Evolutionary conservation across 2,113 vertebrate species (phyloP).

Genomic region (Dicerorhinus sumatrensis): DNA sequence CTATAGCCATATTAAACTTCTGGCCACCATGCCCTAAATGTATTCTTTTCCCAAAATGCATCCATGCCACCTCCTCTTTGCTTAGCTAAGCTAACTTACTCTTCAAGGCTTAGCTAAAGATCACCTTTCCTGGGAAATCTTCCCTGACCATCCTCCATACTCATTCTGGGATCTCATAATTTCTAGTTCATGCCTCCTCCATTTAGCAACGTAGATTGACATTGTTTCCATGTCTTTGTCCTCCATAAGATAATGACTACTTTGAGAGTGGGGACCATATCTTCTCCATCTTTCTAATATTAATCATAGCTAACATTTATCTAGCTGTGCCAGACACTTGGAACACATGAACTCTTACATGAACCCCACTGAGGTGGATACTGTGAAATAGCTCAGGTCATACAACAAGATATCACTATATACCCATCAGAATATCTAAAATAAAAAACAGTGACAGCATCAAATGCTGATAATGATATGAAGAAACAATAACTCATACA

Average conservation of each 20-base stretch:
- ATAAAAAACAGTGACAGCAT: neutral
- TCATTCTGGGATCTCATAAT: neutral
- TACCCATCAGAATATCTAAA: neutral
- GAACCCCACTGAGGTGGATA: neutral
- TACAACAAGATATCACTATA: neutral
- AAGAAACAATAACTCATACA: slow-evolving; percentile 12
- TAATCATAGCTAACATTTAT: slow-evolving; percentile 33
- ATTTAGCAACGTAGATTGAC: neutral
- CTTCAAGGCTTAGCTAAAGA: neutral
- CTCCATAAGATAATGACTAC: neutral
- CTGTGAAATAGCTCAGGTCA: slow-evolving; percentile 6
- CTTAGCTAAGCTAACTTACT: slow-evolving; percentile 15
- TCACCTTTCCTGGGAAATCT: neutral
- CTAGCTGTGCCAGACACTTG: neutral
- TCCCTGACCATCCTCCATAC: neutral
- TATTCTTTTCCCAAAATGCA: neutral
- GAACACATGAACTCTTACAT: neutral
- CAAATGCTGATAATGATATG: neutral
- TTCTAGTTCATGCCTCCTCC: neutral
- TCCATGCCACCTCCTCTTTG: neutral
- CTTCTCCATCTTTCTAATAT: slow-evolving; percentile 5
- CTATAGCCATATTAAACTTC: neutral
- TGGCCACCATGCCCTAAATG: neutral
- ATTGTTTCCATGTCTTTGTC: slow-evolving; percentile 23
- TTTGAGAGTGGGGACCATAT: neutral